Evolutionary conservation across 2,113 vertebrate species (phyloP), one percentile per base, ranked within the genome.

Genomic region (Xenopus tropicalis): DNA sequence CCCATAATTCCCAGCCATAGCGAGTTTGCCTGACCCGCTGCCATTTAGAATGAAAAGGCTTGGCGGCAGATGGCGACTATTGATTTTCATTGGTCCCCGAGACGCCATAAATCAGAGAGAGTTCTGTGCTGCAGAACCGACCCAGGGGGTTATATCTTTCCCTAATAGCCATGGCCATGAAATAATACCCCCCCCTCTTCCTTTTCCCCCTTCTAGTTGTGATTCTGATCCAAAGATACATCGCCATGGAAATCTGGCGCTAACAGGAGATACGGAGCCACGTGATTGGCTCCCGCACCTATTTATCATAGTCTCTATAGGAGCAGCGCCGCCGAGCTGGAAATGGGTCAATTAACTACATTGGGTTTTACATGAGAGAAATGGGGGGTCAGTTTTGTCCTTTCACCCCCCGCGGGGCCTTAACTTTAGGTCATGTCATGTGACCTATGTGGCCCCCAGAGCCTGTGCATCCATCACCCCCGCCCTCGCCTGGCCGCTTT

Each of bases 301-400:
- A 23, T 48, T 48, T 66, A 66, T 66, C 11, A 66, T 66, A 66
- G 20, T 46, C 20, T 66, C 46, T 48, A 66, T 51, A 23, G 20
- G n/a, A 14, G 46, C 12, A 65, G 62, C 12, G 61, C 11, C 4
- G 42, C 19, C 11, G 7, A 22, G 14, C 57, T 22, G 21, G 22
- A 59, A 59, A 59, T 59, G 57, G 57, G 57, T 23, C 57, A 59
- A 23, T 59, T 22, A 59, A 22, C 14, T 17, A 19, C 46, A 17
- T 1, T 37, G 29, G 29, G 29, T 8, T 8, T 37, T 37, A 37
- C 6, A 37, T 9, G 10, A 37, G 29, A 37, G 10, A 37, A 37
- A 37, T 37, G 29, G 29, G 29, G 29, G 29, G 2, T 9, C 29
- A 1, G 29, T 5, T 37, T 7, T 37, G 5, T 1, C 29, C 29